A percentile compares a stretch with the other conserved stretches of the same genome.
These are phyloP conservation scores for Zingel zingel DNA, from an alignment of 2,113 vertebrate species.

Conservation along the genomic window DNA sequence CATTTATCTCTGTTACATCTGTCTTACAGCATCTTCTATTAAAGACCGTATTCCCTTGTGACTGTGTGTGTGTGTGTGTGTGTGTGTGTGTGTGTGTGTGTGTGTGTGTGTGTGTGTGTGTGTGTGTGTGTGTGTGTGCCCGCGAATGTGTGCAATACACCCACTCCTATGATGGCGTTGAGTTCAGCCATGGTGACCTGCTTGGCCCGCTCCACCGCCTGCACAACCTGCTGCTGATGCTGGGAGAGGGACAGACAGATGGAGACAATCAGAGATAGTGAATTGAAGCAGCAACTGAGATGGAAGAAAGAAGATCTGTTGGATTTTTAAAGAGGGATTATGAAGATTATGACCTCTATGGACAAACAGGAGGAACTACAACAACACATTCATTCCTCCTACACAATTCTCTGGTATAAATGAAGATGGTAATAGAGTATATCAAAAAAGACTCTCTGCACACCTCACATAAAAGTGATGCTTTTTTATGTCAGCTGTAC, in stretches of 20 bases:
- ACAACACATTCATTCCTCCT: conserved; percentile 1
- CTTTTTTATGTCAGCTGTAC: background rate
- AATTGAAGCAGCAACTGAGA: conserved; percentile 7
- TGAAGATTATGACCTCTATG: background rate
- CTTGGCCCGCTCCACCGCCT: conserved; percentile 82
- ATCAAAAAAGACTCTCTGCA: background rate
- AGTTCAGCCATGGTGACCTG: conserved; percentile 84
- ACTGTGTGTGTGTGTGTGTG: background rate
- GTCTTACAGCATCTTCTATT: background rate
- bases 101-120: conserved; percentile 3
- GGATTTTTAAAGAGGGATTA: background rate
- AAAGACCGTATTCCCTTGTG: background rate
- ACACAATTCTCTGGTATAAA: background rate
- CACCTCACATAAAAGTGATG: background rate
- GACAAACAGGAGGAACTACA: conserved; percentile 2
- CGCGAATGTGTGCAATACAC: conserved; percentile 50
- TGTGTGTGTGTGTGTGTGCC: conserved; percentile 28
- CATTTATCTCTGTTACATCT: background rate
- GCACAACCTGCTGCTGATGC: conserved; percentile 84
- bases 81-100: background rate
- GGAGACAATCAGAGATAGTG: background rate
- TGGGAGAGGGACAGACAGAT: conserved; percentile 41
- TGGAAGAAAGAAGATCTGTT: background rate
- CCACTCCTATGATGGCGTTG: conserved; percentile 81
- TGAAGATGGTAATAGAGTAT: background rate